Percentiles rank a stretch among this genome's conserved stretches.
Evolutionary conservation across 2,888 invertebrate genomes (phyloP).

Genomic region (Mermis nigrescens): DNA sequence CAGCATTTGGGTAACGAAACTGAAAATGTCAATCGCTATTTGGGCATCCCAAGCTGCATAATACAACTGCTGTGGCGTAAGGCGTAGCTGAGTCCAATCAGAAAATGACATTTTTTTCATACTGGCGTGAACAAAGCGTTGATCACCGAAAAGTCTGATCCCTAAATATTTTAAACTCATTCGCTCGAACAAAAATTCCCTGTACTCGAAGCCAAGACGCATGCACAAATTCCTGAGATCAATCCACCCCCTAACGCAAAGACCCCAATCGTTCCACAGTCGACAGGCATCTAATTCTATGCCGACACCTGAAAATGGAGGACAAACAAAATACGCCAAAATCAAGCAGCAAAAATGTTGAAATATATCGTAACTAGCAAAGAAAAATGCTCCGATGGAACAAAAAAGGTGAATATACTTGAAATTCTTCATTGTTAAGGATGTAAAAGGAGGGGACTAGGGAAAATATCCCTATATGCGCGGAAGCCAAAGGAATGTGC

Average conservation of each 20-base stretch:
- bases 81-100: background rate
- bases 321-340: too few species aligned
- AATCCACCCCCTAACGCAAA: background rate
- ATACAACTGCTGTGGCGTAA: background rate
- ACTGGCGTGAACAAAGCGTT: background rate
- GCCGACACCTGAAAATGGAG: background rate
- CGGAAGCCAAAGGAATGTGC: too few species aligned
- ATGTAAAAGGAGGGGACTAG: too few species aligned
- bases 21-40: constrained; percentile 4
- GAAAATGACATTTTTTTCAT: background rate
- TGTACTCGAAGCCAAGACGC: background rate
- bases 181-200: background rate
- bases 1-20: background rate
- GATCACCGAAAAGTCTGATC: background rate
- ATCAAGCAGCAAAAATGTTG: too few species aligned
- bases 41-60: constrained; percentile 5
- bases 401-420: too few species aligned
- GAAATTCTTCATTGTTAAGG: too few species aligned
- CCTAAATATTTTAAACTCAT: background rate
- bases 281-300: background rate
- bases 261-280: constrained; percentile 3
- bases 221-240: background rate
- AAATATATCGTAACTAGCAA: too few species aligned
- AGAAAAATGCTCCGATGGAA: too few species aligned
- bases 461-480: too few species aligned